Base-by-base conservation (phyloP, 2,888 invertebrate species). In the Drosophila basisetae region DNA sequence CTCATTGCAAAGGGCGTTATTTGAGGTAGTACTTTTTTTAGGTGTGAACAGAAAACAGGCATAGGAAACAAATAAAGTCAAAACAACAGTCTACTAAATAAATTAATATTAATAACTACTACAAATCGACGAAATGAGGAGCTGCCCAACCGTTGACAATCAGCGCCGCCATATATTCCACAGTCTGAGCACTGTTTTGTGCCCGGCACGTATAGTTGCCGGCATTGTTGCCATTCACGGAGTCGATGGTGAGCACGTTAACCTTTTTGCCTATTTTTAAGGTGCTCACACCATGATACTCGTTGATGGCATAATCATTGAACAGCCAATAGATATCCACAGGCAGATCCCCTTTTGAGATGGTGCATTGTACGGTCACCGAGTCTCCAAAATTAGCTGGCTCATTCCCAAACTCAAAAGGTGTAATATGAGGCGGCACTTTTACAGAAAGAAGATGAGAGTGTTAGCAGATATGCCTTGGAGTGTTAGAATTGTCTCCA, bases 261-360 rank as follows among this genome's bases (percentile, higher is more conserved):
- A 94, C 94, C 81, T 94, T 94, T 78, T 94, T 94, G 68, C 94
- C 93, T 63, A 95, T 94, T 68, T 93, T 93, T 55, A 94, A 94
- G 64, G 94, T 94, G 28, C 90, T 91, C 5, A 92, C 90, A 52
- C 93, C 92, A 93, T 94, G 85, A 73, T 94, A 95, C 89, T 94
- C 94, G 91, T 96, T 95, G 70, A 95, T 94, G 76, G 94, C 94
- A 89, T 95, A 95, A 91, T 96, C 95, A 91, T 96, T 95, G 82
- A 96, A 95, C 37, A 94, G 93, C 96, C 96, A 96, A 37, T 93
- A 93, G 64, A 96, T 95, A 76, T 94, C 94, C 65, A 96, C 94
- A 1, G 96, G 96, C 72, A 95, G 93, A 92, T 96, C 96, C 28
- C 96, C 96, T 91, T 95, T 95, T n/a, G 94, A 94, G 39, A 96